Conservation (phyloP, 2,797 vertebrate species). For the Atherinosoma microstoma region DNA sequence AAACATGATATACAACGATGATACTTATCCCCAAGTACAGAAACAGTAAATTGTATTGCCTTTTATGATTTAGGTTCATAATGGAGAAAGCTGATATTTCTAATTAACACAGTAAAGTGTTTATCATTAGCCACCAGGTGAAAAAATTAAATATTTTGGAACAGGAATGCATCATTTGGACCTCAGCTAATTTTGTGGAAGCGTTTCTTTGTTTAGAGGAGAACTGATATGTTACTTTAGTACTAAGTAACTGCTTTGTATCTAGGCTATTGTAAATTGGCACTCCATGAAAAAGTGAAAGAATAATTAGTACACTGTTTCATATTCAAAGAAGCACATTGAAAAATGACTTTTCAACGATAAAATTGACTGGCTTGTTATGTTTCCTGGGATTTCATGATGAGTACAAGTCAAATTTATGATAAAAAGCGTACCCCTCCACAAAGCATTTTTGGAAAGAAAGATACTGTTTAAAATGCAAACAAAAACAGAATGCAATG, state of each 20-base stretch:
- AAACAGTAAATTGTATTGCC: slow-evolving; percentile 63
- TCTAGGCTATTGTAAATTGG: slow-evolving; percentile 1
- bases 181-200: slow-evolving; percentile 10
- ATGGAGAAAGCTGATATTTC: slow-evolving; percentile 52
- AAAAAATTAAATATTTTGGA: slow-evolving; percentile 31
- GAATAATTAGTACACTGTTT: slow-evolving; percentile 1
- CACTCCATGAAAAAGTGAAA: background rate
- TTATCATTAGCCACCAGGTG: slow-evolving; percentile 43
- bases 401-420: background rate
- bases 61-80: slow-evolving; percentile 62
- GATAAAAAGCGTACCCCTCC: background rate
- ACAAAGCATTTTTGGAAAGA: background rate
- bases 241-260: background rate
- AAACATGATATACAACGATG: slow-evolving; percentile 73
- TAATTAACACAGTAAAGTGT: slow-evolving; percentile 21
- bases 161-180: slow-evolving; percentile 21
- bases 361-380: slow-evolving; percentile 6
- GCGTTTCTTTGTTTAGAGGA: slow-evolving; percentile 19
- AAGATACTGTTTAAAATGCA: background rate
- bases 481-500: background rate
- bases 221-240: slow-evolving; percentile 15
- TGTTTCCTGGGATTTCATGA: background rate
- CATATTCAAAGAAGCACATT: slow-evolving; percentile 4
- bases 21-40: slow-evolving; percentile 70
- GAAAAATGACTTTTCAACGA: background rate